Evolutionary conservation across 2,113 vertebrate species (phyloP), one percentile per base, ranked within the genome.

Genomic region (Pelecanoides urinatrix): DNA sequence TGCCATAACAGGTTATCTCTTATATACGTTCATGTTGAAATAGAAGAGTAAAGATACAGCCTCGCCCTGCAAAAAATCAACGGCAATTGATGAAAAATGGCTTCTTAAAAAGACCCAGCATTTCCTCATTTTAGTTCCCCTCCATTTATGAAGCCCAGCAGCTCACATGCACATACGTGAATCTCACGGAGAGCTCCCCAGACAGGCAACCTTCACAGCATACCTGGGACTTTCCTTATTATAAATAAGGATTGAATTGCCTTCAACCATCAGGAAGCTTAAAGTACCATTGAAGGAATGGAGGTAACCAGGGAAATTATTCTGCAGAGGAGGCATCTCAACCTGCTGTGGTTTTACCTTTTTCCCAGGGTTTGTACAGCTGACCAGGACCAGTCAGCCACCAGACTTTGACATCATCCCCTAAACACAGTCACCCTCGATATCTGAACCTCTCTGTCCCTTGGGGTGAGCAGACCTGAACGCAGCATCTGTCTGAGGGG

Each of bases 81-180:
- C 0, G 2, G 3, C 8, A 23, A 67, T 23, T 34, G 30, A 80
- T 40, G 9, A 71, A 77, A 79, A 71, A 21, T 6, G 2, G 13
- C 4, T 77, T 45, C 2, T 42, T 65, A 6, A 61, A 29, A n/a
- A 16, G 5, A n/a, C 4, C 0, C 17, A 88, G 36, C 0, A 20
- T 29, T 89, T 77, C 83, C 72, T 52, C 21, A 25, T 65, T 67
- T 94, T 34, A 61, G 21, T 70, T 91, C 25, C 47, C 87, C 45
- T 66, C 21, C 15, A 3, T 70, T 30, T 34, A 19, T 1, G 2
- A 49, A 79, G 27, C 13, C 22, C 58, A 86, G 29, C 14, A 86
- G 55, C 26, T 77, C 56, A 11, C 10, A 7, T 0, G 2, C 40
- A 49, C 19, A 7, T 1, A 25, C 0, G 2, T 11, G 50, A 66